Conservation (phyloP, 2,113 vertebrate genomes). For the Burhinus bistriatus region DNA sequence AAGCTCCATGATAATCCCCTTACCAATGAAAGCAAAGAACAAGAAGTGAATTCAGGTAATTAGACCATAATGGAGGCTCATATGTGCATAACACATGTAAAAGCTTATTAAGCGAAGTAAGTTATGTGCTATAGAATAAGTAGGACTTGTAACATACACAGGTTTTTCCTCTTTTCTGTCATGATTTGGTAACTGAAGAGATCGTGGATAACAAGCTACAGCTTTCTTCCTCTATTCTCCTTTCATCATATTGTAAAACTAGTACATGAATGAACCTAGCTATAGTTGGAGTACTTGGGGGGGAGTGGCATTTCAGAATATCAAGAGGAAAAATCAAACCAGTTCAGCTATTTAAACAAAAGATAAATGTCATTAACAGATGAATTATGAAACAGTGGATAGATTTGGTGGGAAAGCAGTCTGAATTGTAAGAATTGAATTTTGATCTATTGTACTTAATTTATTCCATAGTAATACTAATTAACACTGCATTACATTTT, state of each 20-base stretch:
- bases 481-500: neutral
- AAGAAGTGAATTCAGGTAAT: constrained; percentile 83
- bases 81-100: neutral
- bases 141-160: neutral
- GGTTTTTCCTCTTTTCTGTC: neutral
- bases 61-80: neutral
- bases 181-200: neutral
- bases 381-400: neutral
- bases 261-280: neutral
- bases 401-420: neutral
- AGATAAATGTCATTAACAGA: neutral
- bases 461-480: neutral
- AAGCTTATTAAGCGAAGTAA: neutral
- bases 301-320: neutral
- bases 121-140: neutral
- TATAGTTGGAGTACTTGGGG: neutral
- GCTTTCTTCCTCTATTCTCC: neutral
- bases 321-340: neutral
- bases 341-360: neutral
- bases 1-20: constrained; percentile 80
- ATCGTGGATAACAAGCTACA: neutral
- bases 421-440: neutral
- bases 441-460: neutral
- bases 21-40: constrained; percentile 78
- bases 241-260: neutral